phyloP scores from a whole-genome alignment of 92 coral and sea anemone genomes.

The Plumapathes pennacea region DNA sequence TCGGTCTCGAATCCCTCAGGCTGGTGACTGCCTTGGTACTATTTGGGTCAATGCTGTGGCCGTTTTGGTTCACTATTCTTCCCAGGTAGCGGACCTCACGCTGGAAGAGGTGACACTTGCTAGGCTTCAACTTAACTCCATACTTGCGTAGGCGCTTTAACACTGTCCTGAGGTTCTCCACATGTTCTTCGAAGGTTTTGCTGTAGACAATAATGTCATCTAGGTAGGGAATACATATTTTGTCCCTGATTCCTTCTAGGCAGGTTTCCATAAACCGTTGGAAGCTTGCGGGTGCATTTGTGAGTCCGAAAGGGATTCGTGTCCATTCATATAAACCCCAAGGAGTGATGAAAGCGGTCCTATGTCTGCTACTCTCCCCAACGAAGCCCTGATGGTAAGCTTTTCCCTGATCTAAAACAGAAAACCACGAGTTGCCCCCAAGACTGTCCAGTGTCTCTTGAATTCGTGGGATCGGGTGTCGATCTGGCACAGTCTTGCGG shows the following conservation, averaged over 20 bases:
- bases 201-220: conserved; percentile 42
- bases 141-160: conserved; percentile 11
- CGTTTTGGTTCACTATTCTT: conserved; percentile 11
- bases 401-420: conserved; percentile 13
- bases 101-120: conserved; percentile 24
- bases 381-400: conserved; percentile 31
- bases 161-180: conserved; percentile 33
- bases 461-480: conserved; percentile 19
- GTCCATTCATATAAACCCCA: conserved; percentile 41
- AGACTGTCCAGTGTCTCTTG: conserved; percentile 19
- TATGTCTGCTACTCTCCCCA: conserved; percentile 13
- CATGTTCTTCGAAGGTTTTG: conserved; percentile 44
- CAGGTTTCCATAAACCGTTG: conserved; percentile 48
- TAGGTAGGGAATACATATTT: conserved; percentile 39
- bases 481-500: conserved; percentile 15
- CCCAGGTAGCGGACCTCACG: conserved; percentile 28
- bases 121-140: conserved; percentile 26
- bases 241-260: conserved; percentile 34
- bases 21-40: conserved; percentile 16
- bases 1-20: conserved; percentile 5
- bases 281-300: conserved; percentile 31
- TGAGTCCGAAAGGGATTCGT: conserved; percentile 36
- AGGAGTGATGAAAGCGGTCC: conserved; percentile 29
- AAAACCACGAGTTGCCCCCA: conserved; percentile 34
- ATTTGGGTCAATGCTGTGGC: conserved; percentile 20